These are phyloP conservation scores for Prinia subflava DNA, from an alignment of 2,113 vertebrate genomes.

Conservation along the genomic window DNA sequence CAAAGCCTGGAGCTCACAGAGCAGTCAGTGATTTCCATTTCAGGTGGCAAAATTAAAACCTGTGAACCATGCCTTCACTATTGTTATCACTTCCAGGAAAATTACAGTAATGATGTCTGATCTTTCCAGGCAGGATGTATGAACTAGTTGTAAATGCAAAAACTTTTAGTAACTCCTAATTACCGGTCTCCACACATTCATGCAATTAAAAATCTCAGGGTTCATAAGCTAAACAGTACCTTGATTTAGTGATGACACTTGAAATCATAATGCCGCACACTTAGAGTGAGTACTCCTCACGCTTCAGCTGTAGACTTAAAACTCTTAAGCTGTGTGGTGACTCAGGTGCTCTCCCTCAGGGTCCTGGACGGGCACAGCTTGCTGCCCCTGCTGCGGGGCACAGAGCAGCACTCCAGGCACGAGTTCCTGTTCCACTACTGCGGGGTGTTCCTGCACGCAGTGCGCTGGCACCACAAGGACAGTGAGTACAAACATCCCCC, in stretches of 20 bases:
- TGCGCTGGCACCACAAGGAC: constrained; percentile 79
- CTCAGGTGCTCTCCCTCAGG: constrained; percentile 25
- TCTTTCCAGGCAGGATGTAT: background rate
- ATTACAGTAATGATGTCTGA: background rate
- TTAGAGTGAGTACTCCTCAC: background rate
- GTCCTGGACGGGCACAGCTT: constrained; percentile 75
- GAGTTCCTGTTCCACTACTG: constrained; percentile 92
- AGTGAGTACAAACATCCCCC: constrained; percentile 69
- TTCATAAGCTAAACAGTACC: background rate
- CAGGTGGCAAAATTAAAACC: background rate
- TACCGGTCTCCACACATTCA: background rate
- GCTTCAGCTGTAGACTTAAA: background rate
- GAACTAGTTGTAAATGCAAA: background rate
- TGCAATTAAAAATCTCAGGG: background rate
- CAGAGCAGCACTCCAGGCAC: constrained; percentile 66
- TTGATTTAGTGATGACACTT: background rate
- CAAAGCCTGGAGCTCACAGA: background rate
- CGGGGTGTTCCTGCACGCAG: constrained; percentile 76
- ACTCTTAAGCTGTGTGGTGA: background rate
- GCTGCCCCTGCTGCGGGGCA: constrained; percentile 77
- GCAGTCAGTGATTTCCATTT: background rate
- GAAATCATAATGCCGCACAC: background rate
- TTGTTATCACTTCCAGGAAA: background rate
- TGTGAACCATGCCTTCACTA: background rate
- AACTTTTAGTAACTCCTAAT: background rate